phyloP scores from a whole-genome alignment of 2,888 invertebrate species.

The Cheilosia vulpina region DNA sequence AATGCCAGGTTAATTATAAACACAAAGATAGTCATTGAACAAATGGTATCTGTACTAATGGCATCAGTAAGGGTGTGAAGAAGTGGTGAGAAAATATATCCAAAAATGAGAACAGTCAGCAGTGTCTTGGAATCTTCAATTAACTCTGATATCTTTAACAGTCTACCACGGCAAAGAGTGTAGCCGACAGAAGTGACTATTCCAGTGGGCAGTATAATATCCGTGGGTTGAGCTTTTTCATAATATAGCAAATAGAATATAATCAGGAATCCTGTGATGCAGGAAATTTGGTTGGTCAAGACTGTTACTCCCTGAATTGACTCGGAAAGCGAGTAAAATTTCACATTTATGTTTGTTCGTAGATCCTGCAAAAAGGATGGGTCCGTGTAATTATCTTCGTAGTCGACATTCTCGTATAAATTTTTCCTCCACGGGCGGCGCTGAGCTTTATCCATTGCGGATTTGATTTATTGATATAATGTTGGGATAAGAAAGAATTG shows the following conservation, averaged over 20 bases:
- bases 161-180: constrained; percentile 84
- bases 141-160: constrained; percentile 78
- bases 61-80: constrained; percentile 97
- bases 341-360: constrained; percentile 91
- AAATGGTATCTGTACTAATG: constrained; percentile 98
- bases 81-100: constrained; percentile 95
- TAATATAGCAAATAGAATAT: constrained; percentile 90
- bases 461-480: neutral
- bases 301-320: constrained; percentile 90
- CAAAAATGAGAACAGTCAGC: constrained; percentile 92
- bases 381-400: constrained; percentile 97
- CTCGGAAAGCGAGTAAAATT: constrained; percentile 88
- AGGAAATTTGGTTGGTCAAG: constrained; percentile 91
- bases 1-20: constrained; percentile 94
- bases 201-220: constrained; percentile 86
- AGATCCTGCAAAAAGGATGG: constrained; percentile 93
- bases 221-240: constrained; percentile 87
- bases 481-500: neutral
- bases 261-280: constrained; percentile 89
- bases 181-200: constrained; percentile 87
- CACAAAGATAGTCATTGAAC: constrained; percentile 95
- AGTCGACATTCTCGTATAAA: constrained; percentile 93
- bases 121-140: constrained; percentile 90
- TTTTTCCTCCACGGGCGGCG: constrained; percentile 91
- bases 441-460: constrained; percentile 56